Conservation (phyloP, 1,140 invertebrate species). For the Leptinotarsa texana region DNA sequence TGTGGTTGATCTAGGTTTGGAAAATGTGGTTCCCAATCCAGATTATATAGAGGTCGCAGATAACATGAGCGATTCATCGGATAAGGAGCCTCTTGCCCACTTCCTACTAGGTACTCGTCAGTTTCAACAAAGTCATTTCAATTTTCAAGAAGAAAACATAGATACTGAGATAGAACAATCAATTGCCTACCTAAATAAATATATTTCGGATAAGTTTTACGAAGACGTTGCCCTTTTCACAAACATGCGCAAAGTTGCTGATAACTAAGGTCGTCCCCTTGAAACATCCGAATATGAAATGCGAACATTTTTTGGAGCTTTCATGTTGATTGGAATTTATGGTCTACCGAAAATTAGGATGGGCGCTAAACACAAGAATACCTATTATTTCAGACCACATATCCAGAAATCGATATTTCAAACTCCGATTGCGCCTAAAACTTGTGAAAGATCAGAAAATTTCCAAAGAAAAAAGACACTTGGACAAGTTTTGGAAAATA, state of each 20-base stretch:
- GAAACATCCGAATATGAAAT: not conserved
- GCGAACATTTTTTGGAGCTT: not conserved
- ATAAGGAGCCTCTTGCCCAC: slow-evolving; percentile 25
- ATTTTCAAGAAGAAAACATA: not conserved
- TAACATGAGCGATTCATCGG: slow-evolving; percentile 23
- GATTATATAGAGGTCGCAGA: slow-evolving; percentile 16
- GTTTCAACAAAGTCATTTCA: slow-evolving; percentile 11
- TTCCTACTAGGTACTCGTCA: slow-evolving; percentile 19
- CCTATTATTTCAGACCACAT: not conserved
- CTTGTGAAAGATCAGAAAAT: too few relatives aligned
- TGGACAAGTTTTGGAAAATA: slow-evolving; percentile 22
- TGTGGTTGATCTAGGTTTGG: slow-evolving; percentile 1
- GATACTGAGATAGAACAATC: not conserved
- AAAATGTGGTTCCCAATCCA: not conserved
- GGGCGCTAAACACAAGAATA: not conserved
- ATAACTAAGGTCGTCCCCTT: not conserved
- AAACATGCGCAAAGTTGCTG: not conserved
- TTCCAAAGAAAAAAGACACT: too few relatives aligned
- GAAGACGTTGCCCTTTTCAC: not conserved
- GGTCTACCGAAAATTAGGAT: slow-evolving; percentile 13
- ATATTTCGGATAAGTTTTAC: not conserved
- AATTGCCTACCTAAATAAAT: not conserved
- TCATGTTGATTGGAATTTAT: slow-evolving; percentile 10
- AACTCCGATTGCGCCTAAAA: not conserved
- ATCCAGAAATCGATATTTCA: slow-evolving; percentile 12